A percentile compares a stretch with the other conserved stretches of the same genome.
Conservation (phyloP, 2,888 invertebrate species). For the Clepsis dumicolana region DNA sequence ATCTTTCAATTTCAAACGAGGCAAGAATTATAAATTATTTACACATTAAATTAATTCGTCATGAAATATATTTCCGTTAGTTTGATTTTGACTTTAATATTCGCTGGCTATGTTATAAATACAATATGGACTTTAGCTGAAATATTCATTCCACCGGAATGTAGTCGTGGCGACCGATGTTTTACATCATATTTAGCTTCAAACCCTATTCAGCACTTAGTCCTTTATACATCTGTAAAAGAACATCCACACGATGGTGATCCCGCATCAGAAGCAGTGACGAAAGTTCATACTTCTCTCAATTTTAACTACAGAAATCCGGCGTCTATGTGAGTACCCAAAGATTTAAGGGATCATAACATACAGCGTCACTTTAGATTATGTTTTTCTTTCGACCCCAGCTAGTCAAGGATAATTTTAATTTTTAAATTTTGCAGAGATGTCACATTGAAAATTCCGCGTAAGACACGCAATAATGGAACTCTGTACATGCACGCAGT, state of each 20-base stretch:
- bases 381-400: not conserved
- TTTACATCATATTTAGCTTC: slow-evolving; percentile 89
- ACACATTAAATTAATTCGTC: slow-evolving; percentile 45
- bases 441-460: slow-evolving; percentile 89
- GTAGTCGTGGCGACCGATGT: slow-evolving; percentile 88
- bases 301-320: slow-evolving; percentile 89
- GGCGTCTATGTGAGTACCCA: slow-evolving; percentile 67
- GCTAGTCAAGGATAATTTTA: slow-evolving; percentile 8
- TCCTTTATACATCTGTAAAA: slow-evolving; percentile 89
- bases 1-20: not conserved
- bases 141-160: slow-evolving; percentile 90
- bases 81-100: slow-evolving; percentile 78
- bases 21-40: slow-evolving; percentile 1
- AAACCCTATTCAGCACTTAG: slow-evolving; percentile 89
- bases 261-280: slow-evolving; percentile 68
- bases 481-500: slow-evolving; percentile 92
- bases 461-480: slow-evolving; percentile 93
- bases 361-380: not conserved
- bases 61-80: slow-evolving; percentile 85
- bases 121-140: slow-evolving; percentile 90
- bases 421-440: slow-evolving; percentile 79
- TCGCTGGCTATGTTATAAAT: slow-evolving; percentile 89
- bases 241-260: slow-evolving; percentile 86
- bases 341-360: too few relatives aligned
- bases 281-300: slow-evolving; percentile 84